These are phyloP conservation scores for Falco columbarius DNA, from an alignment of 2,797 vertebrate species.

Conservation along the genomic window DNA sequence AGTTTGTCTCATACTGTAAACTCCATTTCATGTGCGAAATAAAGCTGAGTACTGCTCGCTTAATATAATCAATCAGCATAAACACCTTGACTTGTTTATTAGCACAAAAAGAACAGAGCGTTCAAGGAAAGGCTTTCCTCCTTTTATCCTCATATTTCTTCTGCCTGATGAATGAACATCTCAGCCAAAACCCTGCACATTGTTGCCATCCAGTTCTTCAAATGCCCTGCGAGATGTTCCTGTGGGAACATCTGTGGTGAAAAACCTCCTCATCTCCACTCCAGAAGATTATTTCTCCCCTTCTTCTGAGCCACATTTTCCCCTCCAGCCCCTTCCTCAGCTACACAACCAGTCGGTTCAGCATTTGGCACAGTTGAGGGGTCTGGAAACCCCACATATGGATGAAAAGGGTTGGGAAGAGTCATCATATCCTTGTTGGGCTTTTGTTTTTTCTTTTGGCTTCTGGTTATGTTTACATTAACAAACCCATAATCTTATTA, in stretches of 20 bases:
- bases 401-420: not conserved
- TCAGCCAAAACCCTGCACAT: not conserved
- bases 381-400: not conserved
- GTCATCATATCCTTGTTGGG: not conserved
- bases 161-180: not conserved
- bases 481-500: not conserved
- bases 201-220: not conserved
- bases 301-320: not conserved
- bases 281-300: not conserved
- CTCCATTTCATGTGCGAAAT: not conserved
- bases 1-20: not conserved
- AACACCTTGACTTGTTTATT: not conserved
- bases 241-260: not conserved
- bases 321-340: not conserved
- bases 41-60: not conserved
- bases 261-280: not conserved
- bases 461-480: not conserved
- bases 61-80: not conserved
- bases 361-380: not conserved
- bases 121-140: not conserved
- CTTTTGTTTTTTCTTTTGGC: fast-evolving
- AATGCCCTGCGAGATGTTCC: not conserved
- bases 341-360: not conserved
- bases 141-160: not conserved
- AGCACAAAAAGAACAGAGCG: not conserved